Base-by-base conservation (phyloP, 2,113 vertebrate genomes). In the Clarias magur region DNA sequence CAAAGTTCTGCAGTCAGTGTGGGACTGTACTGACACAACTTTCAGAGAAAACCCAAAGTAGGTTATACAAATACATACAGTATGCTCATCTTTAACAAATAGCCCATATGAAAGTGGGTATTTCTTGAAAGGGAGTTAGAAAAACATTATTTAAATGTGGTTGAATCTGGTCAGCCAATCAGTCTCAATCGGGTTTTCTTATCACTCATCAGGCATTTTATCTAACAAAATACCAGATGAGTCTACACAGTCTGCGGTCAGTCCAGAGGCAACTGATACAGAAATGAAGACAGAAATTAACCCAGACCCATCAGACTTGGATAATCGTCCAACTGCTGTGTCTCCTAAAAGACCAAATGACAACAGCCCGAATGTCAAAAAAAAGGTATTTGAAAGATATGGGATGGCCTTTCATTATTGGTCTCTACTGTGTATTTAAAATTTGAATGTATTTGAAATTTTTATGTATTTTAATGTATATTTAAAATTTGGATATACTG, bases 1-100 rank as follows among this genome's bases (percentile, higher is more conserved):
- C 94, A 8, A 94, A 87, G 1, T 96, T 95, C 87, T 96, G 96
- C 92, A 93, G 96, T 80, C 0, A 70, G 2, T 96, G 96, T 23
- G 96, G 94, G 62, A 0, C 0, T 0, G 9, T 0, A 12, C 88
- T 94, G 88, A 54, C 3, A 0, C 34, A 72, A 17, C 63, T 73
- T 30, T 2, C 82, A 6, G 86, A 0, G 0, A 5, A 0, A 57
- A 85, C 84, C 88, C 85, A 89, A 1, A 92, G 95, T 92, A 17
- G 42, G 62, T 67, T 65, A 42, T 8, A 17, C n/a, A 27, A 17
- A 79, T 53, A 11, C 34, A 53, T 21, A 48, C 48, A 48, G 48
- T 48, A 38, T 48, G 13, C 53, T 75, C 23, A 12, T 76, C 42
- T n/a, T 53, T 76, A n/a, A 54, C 12, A 76, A 76, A 75, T 53